Evolutionary conservation across 1,140 invertebrate species (phyloP), one percentile per base, ranked within the genome.

Genomic region (Drosophila rufa): DNA sequence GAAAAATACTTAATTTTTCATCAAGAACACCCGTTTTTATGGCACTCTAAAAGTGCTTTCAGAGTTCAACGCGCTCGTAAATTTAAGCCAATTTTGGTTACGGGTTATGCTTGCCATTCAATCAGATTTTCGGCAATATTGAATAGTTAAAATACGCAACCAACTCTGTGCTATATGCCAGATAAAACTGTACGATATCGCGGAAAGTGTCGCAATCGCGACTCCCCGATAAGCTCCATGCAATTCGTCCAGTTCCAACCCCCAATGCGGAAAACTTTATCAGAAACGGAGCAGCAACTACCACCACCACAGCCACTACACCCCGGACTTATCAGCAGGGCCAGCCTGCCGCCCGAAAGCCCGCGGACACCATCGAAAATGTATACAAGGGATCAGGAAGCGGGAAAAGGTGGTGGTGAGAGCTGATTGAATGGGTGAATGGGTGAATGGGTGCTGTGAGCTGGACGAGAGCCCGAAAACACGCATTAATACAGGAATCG

Each of bases 181-280:
- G 51, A 73, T 73, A 71, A 71, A 59, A 73, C 66, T 68, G 48
- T 47, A 70, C 62, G 62, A 45, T 70, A 70, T 68, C 30, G 14
- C 17, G 6, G 14, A 42, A 33, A 40, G 59, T 11, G 15, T 65
- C 17, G 25, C 61, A 60, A 56, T 62, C 42, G 45, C 58, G 27
- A 68, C 67, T 69, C 47, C 62, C 40, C 62, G 64, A 73, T 50
- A 73, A 58, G 38, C 46, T 62, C 55, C 69, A 57, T 82, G 80
- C 80, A 77, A 42, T 56, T 67, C 55, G 57, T 15, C 11, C 79
- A 59, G 46, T 84, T 84, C 81, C 81, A 81, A 85, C 82, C 82
- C 82, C 65, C 64, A 58, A 77, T 59, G 46, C 30, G 42, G 22
- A 70, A 84, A 79, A 56, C 68, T 85, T 86, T 85, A 86, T 73